These are phyloP conservation scores for Eucera pruinosa DNA, from an alignment of 2,888 invertebrate species.

Conservation along the genomic window DNA sequence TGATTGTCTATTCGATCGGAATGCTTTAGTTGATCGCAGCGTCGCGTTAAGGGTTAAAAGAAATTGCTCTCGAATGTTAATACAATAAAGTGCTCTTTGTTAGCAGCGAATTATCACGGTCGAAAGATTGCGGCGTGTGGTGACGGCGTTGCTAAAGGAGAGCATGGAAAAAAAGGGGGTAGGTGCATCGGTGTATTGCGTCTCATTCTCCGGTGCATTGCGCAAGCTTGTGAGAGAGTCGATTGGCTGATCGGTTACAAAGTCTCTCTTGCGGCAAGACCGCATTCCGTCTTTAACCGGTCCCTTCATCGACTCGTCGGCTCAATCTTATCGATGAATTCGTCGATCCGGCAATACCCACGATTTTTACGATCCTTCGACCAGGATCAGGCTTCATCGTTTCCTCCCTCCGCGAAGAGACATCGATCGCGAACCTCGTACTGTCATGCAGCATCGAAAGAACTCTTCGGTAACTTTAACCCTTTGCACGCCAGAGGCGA, in stretches of 20 bases:
- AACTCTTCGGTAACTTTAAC: no score
- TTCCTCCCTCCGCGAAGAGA: slow-evolving; percentile 25
- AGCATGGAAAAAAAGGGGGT: slow-evolving; percentile 37
- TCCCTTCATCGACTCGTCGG: slow-evolving; percentile 73
- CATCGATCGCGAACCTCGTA: slow-evolving; percentile 15
- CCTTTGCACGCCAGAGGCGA: no score
- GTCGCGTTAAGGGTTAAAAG: no score
- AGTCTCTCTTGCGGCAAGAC: slow-evolving; percentile 78
- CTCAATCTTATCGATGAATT: slow-evolving; percentile 72
- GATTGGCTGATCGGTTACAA: slow-evolving; percentile 78
- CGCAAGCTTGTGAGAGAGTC: slow-evolving; percentile 62
- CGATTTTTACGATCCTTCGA: slow-evolving; percentile 63
- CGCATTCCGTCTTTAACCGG: slow-evolving; percentile 79
- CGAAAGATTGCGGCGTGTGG: slow-evolving; percentile 43
- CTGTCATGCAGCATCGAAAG: no score
- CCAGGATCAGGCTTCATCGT: slow-evolving; percentile 64
- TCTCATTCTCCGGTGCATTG: slow-evolving; percentile 62
- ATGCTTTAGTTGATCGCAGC: no score
- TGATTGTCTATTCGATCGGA: no score
- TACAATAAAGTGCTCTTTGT: not conserved
- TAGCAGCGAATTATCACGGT: slow-evolving; percentile 42
- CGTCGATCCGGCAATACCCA: slow-evolving; percentile 68
- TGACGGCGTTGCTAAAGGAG: slow-evolving; percentile 31
- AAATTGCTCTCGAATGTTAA: no score
- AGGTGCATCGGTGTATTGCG: slow-evolving; percentile 49